phyloP scores from a whole-genome alignment of 1,140 invertebrate genomes.

The Platyura marginata region DNA sequence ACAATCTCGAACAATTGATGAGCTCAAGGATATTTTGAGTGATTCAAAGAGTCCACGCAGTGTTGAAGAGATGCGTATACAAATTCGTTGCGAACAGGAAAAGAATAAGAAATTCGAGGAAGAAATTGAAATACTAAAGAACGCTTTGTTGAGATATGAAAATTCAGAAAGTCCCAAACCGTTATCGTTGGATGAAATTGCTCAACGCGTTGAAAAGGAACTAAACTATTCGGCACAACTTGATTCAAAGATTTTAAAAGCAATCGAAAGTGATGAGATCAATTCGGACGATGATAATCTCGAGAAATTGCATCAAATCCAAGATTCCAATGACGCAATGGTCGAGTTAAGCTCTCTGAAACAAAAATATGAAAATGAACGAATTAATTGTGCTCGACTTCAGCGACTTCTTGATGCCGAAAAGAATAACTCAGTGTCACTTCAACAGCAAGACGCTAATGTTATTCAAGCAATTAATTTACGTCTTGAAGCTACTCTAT shows the following conservation, averaged over 20 bases:
- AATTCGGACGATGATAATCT: slow-evolving; percentile 23
- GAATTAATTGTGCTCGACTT: slow-evolving; percentile 27
- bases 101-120: not conserved
- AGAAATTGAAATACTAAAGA: slow-evolving; percentile 1
- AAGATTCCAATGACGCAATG: slow-evolving; percentile 7
- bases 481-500: slow-evolving; percentile 35
- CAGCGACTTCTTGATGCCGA: slow-evolving; percentile 28
- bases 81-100: not conserved
- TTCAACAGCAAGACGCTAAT: slow-evolving; percentile 36
- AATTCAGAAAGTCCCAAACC: slow-evolving; percentile 11
- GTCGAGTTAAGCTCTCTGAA: slow-evolving; percentile 19
- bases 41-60: not conserved
- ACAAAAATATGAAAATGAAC: slow-evolving; percentile 25
- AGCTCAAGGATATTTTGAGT: not conserved
- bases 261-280: slow-evolving; percentile 28
- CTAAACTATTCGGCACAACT: slow-evolving; percentile 35
- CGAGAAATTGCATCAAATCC: slow-evolving; percentile 22
- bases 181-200: slow-evolving; percentile 34
- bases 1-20: not conserved
- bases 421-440: slow-evolving; percentile 27
- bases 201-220: slow-evolving; percentile 33
- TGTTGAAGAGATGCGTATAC: not conserved
- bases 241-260: slow-evolving; percentile 34
- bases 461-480: slow-evolving; percentile 39
- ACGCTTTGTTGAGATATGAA: slow-evolving; percentile 8